A percentile compares a stretch with the other conserved stretches of the same genome.
Evolutionary conservation across 1,140 invertebrate genomes (phyloP).

Genomic region (Drosophila nebulosa): DNA sequence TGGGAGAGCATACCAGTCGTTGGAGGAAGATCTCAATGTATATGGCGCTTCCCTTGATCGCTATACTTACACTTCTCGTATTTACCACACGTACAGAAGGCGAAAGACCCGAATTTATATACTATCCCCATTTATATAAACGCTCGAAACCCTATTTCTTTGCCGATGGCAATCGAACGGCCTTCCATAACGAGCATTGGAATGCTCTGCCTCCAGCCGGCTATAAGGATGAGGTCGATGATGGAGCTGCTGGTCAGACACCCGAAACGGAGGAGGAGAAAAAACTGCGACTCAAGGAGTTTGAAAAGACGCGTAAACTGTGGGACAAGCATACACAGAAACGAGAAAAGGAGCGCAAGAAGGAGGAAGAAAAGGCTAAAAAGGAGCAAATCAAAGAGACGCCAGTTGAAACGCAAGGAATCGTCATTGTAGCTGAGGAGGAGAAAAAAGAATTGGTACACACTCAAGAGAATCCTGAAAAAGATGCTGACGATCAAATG

Average conservation of each 20-base stretch:
- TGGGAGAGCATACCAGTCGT: background rate
- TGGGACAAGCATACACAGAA: conserved; percentile 27
- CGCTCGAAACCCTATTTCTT: conserved; percentile 89
- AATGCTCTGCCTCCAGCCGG: conserved; percentile 89
- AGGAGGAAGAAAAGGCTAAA: conserved; percentile 16
- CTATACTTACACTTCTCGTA: conserved; percentile 30
- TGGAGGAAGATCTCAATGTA: conserved; percentile 34
- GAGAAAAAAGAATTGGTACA: conserved; percentile 1
- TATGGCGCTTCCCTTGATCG: conserved; percentile 29
- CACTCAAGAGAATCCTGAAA: background rate
- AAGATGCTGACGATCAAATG: background rate
- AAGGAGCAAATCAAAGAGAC: conserved; percentile 13
- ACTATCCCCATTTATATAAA: conserved; percentile 87
- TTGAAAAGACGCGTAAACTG: conserved; percentile 14
- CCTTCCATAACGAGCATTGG: conserved; percentile 88
- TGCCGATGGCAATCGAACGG: conserved; percentile 89
- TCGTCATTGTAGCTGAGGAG: conserved; percentile 1
- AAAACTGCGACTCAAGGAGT: conserved; percentile 18
- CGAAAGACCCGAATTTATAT: conserved; percentile 83
- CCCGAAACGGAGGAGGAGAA: conserved; percentile 31
- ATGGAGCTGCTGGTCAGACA: background rate
- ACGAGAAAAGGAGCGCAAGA: background rate
- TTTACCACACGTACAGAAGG: conserved; percentile 58
- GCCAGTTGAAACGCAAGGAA: background rate
- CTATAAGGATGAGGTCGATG: conserved; percentile 84